phyloP scores from a whole-genome alignment of 1,140 invertebrate species.

The Lepidurus packardi region DNA sequence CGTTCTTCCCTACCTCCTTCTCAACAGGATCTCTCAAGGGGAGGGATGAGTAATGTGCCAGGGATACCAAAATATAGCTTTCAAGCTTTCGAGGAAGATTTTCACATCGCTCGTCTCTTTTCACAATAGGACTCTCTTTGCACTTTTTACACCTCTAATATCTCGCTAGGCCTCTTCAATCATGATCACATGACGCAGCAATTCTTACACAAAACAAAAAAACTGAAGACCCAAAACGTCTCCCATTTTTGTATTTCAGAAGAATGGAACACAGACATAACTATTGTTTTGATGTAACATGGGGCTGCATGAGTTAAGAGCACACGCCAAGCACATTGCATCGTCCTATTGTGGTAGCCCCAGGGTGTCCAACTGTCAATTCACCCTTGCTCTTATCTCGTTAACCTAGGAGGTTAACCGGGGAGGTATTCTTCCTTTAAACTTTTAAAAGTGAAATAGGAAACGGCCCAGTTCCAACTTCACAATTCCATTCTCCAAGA shows the following conservation, averaged over 20 bases:
- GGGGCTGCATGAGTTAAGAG: neutral
- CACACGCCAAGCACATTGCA: neutral
- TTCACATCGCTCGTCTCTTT: neutral
- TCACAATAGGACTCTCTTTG: neutral
- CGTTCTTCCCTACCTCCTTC: neutral
- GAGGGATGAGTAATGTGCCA: neutral
- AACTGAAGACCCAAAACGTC: neutral
- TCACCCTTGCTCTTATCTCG: slow-evolving; percentile 7
- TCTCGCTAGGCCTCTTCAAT: neutral
- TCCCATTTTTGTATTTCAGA: neutral
- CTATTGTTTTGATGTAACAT: neutral
- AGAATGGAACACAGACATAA: neutral
- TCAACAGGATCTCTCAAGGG: neutral
- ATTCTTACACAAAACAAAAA: neutral
- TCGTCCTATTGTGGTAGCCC: slow-evolving; percentile 4
- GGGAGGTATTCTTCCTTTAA: neutral
- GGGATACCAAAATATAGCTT: neutral
- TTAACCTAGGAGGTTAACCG: slow-evolving; percentile 5
- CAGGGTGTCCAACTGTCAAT: neutral
- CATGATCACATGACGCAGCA: neutral
- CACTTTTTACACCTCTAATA: neutral
- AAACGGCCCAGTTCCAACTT: neutral
- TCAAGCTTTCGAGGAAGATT: neutral
- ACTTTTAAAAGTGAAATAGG: neutral
- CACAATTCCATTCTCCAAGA: neutral